These are phyloP conservation scores for Daphoenositta chrysoptera DNA, from an alignment of 2,113 vertebrate genomes.

Conservation along the genomic window DNA sequence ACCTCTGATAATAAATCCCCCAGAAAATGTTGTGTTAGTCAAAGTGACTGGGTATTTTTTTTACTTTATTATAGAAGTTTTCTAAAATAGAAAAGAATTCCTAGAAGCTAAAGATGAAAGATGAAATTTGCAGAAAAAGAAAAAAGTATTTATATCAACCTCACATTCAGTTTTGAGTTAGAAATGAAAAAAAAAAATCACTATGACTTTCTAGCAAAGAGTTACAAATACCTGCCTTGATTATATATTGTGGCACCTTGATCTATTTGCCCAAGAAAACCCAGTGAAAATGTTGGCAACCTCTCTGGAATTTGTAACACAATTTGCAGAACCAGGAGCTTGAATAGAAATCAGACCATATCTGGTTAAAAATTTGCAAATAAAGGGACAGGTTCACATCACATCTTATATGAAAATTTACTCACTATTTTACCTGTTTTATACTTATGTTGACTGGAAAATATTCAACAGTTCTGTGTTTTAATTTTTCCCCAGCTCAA, in stretches of 20 bases:
- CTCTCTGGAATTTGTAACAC: background rate
- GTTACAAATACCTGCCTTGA: background rate
- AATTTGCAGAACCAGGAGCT: background rate
- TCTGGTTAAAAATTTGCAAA: background rate
- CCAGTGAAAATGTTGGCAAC: background rate
- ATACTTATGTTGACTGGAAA: background rate
- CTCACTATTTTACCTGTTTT: background rate
- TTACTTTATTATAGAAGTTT: background rate
- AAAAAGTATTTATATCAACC: background rate
- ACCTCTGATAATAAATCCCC: background rate
- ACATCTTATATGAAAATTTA: background rate
- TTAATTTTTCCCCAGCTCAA: background rate
- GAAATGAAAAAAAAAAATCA: background rate
- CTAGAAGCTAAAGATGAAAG: background rate
- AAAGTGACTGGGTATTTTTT: background rate
- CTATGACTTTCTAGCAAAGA: background rate
- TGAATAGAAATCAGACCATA: background rate
- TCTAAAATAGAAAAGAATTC: background rate
- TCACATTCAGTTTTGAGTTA: background rate
- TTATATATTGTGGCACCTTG: accelerated
- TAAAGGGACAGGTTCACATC: background rate
- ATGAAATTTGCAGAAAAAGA: background rate
- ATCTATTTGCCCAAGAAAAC: background rate
- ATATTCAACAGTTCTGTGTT: background rate
- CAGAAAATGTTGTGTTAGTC: background rate